Conservation (phyloP, 2,888 invertebrate genomes). For the Ashinkailepas kermadecensis region DNA sequence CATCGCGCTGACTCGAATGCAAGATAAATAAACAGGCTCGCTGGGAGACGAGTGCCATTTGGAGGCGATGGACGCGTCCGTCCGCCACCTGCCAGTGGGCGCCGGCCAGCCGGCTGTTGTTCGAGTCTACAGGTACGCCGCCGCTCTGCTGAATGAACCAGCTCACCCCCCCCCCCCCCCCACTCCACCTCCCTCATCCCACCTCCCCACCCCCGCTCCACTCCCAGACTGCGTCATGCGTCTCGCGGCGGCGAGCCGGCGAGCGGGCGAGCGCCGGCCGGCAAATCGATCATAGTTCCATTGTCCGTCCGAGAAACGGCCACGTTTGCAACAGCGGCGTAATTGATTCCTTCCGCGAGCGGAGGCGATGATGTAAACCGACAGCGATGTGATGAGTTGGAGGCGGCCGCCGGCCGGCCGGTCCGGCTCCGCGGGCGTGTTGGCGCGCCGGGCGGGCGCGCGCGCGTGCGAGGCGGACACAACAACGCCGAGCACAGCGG, state of each 20-base stretch:
- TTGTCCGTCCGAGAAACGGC: neutral
- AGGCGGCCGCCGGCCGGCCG: neutral
- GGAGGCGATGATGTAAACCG: neutral
- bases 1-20: constrained; percentile 1
- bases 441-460: too few species aligned
- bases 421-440: neutral
- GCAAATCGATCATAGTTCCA: neutral
- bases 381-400: neutral
- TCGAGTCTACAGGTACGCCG: neutral
- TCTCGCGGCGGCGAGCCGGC: neutral
- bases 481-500: neutral
- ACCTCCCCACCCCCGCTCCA: too few species aligned
- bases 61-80: neutral
- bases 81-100: neutral
- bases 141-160: neutral
- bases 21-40: constrained; percentile 3
- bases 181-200: neutral
- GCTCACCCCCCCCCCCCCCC: neutral
- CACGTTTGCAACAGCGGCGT: neutral
- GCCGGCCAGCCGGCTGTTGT: neutral
- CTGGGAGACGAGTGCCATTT: neutral
- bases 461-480: neutral
- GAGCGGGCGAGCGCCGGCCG: neutral
- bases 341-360: constrained; percentile 4
- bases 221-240: neutral